A percentile compares a stretch with the other conserved stretches of the same genome.
phyloP scores from a whole-genome alignment of 2,888 invertebrate genomes.

The Sceliomorpha sp. region DNA sequence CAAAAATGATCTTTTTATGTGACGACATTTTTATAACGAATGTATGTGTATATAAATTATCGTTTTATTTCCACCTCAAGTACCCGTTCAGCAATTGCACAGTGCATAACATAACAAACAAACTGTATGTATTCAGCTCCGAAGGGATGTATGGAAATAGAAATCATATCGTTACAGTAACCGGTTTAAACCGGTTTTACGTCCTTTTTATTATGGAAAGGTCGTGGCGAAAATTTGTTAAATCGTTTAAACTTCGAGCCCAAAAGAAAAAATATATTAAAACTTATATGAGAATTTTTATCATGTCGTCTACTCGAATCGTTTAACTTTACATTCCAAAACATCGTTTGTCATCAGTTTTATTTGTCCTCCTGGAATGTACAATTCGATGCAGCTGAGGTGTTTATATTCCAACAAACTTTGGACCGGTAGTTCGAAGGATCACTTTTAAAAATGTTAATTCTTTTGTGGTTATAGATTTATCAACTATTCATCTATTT shows the following conservation, averaged over 20 bases:
- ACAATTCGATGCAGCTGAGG: too few relatives aligned
- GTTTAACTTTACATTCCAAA: not conserved
- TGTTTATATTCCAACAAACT: too few relatives aligned
- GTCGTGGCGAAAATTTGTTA: slow-evolving; percentile 16
- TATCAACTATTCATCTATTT: too few relatives aligned
- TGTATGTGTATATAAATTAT: not conserved
- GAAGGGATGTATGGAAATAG: slow-evolving; percentile 24
- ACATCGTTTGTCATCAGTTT: not conserved
- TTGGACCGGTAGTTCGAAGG: too few relatives aligned
- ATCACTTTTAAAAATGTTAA: too few relatives aligned
- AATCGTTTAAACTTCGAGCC: slow-evolving; percentile 1
- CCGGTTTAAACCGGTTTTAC: slow-evolving; percentile 24
- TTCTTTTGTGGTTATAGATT: too few relatives aligned
- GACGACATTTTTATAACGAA: not conserved
- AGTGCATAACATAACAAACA: slow-evolving; percentile 1
- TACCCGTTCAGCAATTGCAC: not conserved
- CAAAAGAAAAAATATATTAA: slow-evolving; percentile 6
- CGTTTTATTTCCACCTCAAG: not conserved
- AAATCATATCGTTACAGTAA: slow-evolving; percentile 26
- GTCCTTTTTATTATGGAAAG: slow-evolving; percentile 21
- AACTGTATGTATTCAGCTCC: slow-evolving; percentile 3
- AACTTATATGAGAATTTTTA: not conserved
- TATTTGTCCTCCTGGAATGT: not conserved
- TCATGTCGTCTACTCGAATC: not conserved
- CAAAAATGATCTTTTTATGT: not conserved